These are phyloP conservation scores for Tupaia chinensis DNA, from an alignment of 2,113 vertebrate genomes.

Conservation along the genomic window DNA sequence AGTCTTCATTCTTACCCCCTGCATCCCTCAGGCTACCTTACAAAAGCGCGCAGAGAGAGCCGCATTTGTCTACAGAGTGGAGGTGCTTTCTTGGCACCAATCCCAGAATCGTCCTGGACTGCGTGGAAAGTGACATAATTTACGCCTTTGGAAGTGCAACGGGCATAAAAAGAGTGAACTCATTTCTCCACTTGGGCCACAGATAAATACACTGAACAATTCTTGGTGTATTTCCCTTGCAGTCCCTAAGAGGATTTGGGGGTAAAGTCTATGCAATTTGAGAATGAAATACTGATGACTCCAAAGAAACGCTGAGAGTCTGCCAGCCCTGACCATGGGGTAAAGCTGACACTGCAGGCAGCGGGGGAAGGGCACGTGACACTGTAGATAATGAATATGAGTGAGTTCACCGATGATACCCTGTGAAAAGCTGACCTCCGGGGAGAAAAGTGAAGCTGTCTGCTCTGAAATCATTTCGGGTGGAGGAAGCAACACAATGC, in stretches of 20 bases:
- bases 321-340: conserved; percentile 49
- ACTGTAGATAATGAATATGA: conserved; percentile 50
- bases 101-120: conserved; percentile 23
- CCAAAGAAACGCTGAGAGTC: background rate
- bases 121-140: background rate
- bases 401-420: conserved; percentile 74
- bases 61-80: background rate
- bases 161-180: background rate
- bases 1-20: background rate
- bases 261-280: background rate
- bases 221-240: conserved; percentile 36
- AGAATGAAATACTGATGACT: background rate
- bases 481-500: conserved; percentile 69
- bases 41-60: background rate
- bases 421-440: conserved; percentile 56
- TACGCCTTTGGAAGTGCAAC: background rate
- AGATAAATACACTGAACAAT: background rate
- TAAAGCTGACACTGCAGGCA: conserved; percentile 69
- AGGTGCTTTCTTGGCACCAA: background rate
- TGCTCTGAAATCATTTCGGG: conserved; percentile 74
- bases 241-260: conserved; percentile 58
- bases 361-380: conserved; percentile 69
- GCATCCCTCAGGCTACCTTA: background rate
- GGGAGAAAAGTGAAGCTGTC: conserved; percentile 65
- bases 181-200: background rate